Evolutionary conservation across 2,797 vertebrate species (phyloP), one percentile per base, ranked within the genome.

Genomic region (Syngnathus rostellatus): DNA sequence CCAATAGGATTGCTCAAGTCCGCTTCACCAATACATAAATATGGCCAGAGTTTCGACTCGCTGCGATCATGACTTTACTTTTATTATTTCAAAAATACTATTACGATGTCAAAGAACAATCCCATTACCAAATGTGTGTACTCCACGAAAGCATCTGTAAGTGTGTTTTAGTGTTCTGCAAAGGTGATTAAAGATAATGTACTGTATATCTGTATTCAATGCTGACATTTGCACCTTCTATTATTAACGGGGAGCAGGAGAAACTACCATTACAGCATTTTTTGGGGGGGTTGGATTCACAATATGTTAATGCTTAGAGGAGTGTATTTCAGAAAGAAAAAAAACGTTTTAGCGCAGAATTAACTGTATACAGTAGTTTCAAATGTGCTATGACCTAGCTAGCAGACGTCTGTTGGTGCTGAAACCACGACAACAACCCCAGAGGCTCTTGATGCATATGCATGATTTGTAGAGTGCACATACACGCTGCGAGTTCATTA

Each of bases 401-500:
- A 40, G 21, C 19, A 61, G 39, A 4, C 10, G 69, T 48, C 5
- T 64, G 66, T 61, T 65, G 69, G 62, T 57, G 77, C 67, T 55
- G 43, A 9, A 37, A 58, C 51, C 79, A 73, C 66, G 75, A 76
- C 75, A 66, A 39, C 67, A 65, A 70, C 77, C 75, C 9, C n/a
- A 39, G 76, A 79, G 68, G 21, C n/a, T 68, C 59, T 21, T 61
- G 39, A 62, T 65, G 70, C 78, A 80, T 74, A 69, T 69, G 54
- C 75, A 78, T 81, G 68, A 82, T 82, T 71, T 51, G 21, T 39
- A 60, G 64, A 25, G 53, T 65, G 25, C 40, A 63, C 65, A 57
- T 64, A 71, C 68, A 45, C 63, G 66, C 73, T 55, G 74, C 84
- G 87, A 62, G 74, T 82, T 88, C 85, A 86, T 88, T 88, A 88